Conservation (phyloP, 2,113 vertebrate species). For the Rhinogobius similis region DNA sequence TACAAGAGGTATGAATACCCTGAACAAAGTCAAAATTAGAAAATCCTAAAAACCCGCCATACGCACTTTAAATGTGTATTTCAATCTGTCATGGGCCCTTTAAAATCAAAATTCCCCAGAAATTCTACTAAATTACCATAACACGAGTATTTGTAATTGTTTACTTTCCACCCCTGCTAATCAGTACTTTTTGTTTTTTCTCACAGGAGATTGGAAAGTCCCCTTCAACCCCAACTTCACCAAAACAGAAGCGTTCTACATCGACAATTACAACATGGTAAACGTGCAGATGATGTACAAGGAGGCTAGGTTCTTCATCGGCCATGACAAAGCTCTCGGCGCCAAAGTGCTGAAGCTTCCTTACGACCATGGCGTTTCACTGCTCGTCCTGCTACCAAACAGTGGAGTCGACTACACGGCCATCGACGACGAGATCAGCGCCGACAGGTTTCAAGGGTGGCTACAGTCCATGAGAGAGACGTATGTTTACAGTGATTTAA, state of each 20-base stretch:
- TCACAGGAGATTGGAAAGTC: constrained; percentile 83
- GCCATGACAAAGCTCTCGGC: constrained; percentile 76
- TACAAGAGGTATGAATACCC: too few relatives aligned
- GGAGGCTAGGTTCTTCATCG: constrained; percentile 74
- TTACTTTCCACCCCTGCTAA: too few relatives aligned
- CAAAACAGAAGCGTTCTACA: constrained; percentile 76
- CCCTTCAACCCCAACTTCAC: constrained; percentile 83
- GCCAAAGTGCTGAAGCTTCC: constrained; percentile 86
- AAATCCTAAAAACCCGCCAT: too few relatives aligned
- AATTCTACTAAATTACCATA: too few relatives aligned
- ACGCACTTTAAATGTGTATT: too few relatives aligned
- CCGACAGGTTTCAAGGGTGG: constrained; percentile 82
- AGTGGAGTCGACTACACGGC: constrained; percentile 79
- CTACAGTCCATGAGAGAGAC: constrained; percentile 74
- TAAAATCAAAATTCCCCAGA: too few relatives aligned
- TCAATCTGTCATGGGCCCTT: too few relatives aligned
- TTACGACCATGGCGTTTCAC: constrained; percentile 82
- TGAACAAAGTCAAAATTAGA: too few relatives aligned
- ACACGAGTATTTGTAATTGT: too few relatives aligned
- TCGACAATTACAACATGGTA: constrained; percentile 84
- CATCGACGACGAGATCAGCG: constrained; percentile 85
- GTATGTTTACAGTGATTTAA: constrained; percentile 45
- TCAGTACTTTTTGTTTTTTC: neutral
- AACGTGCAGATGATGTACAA: constrained; percentile 88
- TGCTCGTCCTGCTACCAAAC: constrained; percentile 88